Percentiles rank a stretch among this genome's conserved stretches.
Conservation (phyloP, 1,140 invertebrate genomes). For the Neuroterus valhalla region DNA sequence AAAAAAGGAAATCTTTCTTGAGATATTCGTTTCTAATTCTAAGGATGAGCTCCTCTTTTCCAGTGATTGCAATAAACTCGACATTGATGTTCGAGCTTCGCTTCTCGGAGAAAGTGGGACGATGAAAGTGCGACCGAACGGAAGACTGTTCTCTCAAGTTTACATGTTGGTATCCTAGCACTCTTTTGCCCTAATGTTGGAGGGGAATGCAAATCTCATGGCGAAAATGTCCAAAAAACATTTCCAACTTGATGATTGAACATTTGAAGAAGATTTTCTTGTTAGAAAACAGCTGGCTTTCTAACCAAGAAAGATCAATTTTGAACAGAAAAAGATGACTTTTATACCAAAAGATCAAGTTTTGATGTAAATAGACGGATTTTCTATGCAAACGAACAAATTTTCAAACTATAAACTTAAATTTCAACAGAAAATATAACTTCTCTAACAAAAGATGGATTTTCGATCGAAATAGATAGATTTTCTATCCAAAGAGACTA, state of each 20-base stretch:
- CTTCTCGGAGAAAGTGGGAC: constrained; percentile 71
- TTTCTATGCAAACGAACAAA: too few relatives aligned
- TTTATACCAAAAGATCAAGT: too few relatives aligned
- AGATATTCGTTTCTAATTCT: neutral
- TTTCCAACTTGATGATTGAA: too few relatives aligned
- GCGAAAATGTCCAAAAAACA: too few relatives aligned
- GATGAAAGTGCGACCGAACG: constrained; percentile 73
- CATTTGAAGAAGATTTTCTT: too few relatives aligned
- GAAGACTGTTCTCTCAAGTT: constrained; percentile 41
- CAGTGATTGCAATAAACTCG: constrained; percentile 1
- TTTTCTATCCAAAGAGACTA: too few relatives aligned
- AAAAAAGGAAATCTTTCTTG: neutral
- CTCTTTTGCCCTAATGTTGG: neutral
- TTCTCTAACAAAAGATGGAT: neutral
- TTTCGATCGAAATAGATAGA: neutral
- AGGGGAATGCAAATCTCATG: neutral
- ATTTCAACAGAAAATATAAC: neutral
- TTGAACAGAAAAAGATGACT: too few relatives aligned
- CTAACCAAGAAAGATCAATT: too few relatives aligned
- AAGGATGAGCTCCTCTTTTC: constrained; percentile 19
- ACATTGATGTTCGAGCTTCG: constrained; percentile 45
- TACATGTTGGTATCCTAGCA: constrained; percentile 12
- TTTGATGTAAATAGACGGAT: too few relatives aligned
- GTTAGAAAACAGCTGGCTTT: too few relatives aligned
- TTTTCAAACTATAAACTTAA: too few relatives aligned